These are phyloP conservation scores for Acipenser oxyrinchus DNA, from an alignment of 2,797 vertebrate genomes.

Conservation along the genomic window DNA sequence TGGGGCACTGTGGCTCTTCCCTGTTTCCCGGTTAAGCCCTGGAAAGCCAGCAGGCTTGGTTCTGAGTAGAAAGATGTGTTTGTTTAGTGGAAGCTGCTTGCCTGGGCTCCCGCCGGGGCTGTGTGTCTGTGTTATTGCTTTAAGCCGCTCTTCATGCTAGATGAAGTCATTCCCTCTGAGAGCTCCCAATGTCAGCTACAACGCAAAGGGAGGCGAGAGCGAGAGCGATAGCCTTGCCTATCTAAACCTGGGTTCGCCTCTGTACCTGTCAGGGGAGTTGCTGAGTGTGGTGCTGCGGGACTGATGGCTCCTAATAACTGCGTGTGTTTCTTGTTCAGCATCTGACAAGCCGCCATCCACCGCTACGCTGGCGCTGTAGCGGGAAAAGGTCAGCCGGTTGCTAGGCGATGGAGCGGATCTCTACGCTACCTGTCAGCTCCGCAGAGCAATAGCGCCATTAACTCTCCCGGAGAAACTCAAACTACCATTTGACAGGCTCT, in stretches of 20 bases:
- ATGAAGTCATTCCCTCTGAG: slow-evolving; percentile 37
- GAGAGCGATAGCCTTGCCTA: no score
- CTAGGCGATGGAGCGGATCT: slow-evolving; percentile 42
- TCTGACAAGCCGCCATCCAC: slow-evolving; percentile 2
- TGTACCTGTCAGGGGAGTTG: neutral
- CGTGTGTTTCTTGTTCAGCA: slow-evolving; percentile 5
- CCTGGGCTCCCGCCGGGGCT: slow-evolving; percentile 29
- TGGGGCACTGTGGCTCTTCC: no score
- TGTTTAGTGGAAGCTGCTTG: slow-evolving; percentile 50
- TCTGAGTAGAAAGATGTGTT: slow-evolving; percentile 23
- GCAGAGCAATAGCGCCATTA: neutral
- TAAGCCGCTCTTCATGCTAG: slow-evolving; percentile 24
- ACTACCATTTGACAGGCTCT: no score
- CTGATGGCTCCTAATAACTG: slow-evolving; percentile 7
- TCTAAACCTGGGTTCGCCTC: neutral
- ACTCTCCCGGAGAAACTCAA: no score
- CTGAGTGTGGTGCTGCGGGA: neutral
- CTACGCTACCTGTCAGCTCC: slow-evolving; percentile 20
- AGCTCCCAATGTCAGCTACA: slow-evolving; percentile 16
- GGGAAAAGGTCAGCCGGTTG: slow-evolving; percentile 51
- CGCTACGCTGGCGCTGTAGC: slow-evolving; percentile 9
- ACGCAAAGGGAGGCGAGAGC: slow-evolving; percentile 16
- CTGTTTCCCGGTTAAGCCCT: no score
- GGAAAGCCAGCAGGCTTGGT: no score
- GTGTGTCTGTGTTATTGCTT: slow-evolving; percentile 36